Percentiles rank a stretch among this genome's conserved stretches.
Conservation (phyloP, 2,113 vertebrate genomes). For the Psophia crepitans region DNA sequence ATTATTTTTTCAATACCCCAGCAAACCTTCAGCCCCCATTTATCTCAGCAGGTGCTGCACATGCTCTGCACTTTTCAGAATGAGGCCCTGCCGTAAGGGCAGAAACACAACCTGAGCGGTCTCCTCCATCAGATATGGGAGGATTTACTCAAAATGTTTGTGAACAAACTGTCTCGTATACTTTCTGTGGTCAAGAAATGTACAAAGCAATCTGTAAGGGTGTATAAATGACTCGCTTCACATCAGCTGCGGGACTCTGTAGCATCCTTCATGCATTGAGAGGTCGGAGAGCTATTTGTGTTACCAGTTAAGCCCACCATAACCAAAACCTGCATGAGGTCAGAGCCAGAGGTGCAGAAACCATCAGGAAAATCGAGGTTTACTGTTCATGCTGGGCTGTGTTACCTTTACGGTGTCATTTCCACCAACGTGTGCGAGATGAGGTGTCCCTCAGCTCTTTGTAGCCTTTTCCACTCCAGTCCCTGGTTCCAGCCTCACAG, state of each 20-base stretch:
- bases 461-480: background rate
- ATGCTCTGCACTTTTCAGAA: background rate
- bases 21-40: background rate
- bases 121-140: background rate
- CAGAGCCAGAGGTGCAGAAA: background rate
- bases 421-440: background rate
- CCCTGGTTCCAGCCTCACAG: background rate
- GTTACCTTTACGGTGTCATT: background rate
- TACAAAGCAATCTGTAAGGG: background rate
- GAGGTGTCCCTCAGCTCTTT: background rate
- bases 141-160: background rate
- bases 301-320: background rate
- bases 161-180: background rate
- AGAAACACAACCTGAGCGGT: background rate
- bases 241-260: background rate
- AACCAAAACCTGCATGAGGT: background rate
- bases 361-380: background rate
- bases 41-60: background rate
- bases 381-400: background rate
- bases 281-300: background rate
- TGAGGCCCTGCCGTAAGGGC: background rate
- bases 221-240: background rate
- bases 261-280: background rate
- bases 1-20: background rate
- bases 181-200: background rate